Percentiles rank a stretch among this genome's conserved stretches.
Conservation (phyloP, 2,797 vertebrate species). For the Acrossocheilus wenchowensis region DNA sequence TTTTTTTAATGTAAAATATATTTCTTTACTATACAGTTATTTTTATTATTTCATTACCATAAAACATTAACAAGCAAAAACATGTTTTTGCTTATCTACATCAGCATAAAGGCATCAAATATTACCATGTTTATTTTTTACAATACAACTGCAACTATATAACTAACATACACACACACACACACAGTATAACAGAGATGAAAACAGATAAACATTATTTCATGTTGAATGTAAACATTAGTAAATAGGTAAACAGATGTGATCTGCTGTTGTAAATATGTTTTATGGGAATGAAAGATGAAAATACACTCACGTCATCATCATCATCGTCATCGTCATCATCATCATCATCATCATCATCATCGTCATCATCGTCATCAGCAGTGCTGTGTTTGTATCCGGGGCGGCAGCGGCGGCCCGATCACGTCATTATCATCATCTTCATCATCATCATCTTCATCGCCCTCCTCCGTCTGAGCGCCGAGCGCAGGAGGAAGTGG, state of each 20-base stretch:
- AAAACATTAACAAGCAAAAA: background rate
- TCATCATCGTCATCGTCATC: slow-evolving; percentile 56
- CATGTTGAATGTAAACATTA: background rate
- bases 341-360: slow-evolving; percentile 74
- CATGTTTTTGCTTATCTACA: background rate
- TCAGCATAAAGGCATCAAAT: background rate
- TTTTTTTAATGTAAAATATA: too few species aligned
- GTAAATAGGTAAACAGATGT: too few species aligned
- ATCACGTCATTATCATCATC: slow-evolving; percentile 74
- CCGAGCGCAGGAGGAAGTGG: slow-evolving; percentile 68
- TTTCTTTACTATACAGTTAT: background rate
- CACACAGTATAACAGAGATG: too few species aligned
- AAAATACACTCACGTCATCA: slow-evolving; percentile 77
- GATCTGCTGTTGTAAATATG: background rate
- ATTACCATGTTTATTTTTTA: background rate
- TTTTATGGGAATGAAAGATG: background rate
- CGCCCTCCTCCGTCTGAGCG: slow-evolving; percentile 40
- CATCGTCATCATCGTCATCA: slow-evolving; percentile 76
- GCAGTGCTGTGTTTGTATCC: slow-evolving; percentile 76
- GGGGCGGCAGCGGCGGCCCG: slow-evolving; percentile 83
- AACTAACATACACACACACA: too few species aligned
- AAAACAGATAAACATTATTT: background rate
- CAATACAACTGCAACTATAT: background rate
- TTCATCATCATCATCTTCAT: slow-evolving; percentile 55
- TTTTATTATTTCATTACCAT: background rate